A percentile compares a stretch with the other conserved stretches of the same genome.
phyloP scores from a whole-genome alignment of 1,140 invertebrate genomes.

The Drosophila guanche region DNA sequence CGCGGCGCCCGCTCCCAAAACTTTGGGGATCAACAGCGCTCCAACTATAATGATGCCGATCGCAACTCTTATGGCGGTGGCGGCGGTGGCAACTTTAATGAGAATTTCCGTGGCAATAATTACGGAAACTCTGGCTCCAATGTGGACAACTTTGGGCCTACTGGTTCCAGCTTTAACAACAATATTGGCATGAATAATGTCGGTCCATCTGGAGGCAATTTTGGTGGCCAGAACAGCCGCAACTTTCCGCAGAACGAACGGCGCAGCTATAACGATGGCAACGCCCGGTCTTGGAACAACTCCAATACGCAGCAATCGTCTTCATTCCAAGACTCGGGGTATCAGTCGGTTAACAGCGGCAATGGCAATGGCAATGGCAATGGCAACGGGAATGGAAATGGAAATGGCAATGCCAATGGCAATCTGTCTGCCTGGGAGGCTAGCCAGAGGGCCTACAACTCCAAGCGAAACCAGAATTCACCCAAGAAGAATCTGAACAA shows the following conservation, averaged over 20 bases:
- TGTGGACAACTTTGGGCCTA: constrained; percentile 9
- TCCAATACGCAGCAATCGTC: constrained; percentile 19
- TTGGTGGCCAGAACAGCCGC: constrained; percentile 11
- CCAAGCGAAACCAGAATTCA: constrained; percentile 25
- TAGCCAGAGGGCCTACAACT: constrained; percentile 36
- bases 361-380: background rate
- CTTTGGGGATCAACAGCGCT: too few species aligned
- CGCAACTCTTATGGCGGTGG: constrained; percentile 26
- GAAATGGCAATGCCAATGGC: background rate
- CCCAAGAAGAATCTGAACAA: constrained; percentile 31
- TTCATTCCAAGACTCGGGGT: constrained; percentile 22
- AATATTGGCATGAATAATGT: constrained; percentile 13
- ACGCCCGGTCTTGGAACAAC: constrained; percentile 36
- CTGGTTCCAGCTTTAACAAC: constrained; percentile 29
- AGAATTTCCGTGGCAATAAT: constrained; percentile 25
- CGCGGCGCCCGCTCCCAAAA: too few species aligned
- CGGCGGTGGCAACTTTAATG: constrained; percentile 10
- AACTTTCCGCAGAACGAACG: constrained; percentile 1
- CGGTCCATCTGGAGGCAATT: too few species aligned
- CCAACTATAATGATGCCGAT: constrained; percentile 1
- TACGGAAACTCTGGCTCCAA: constrained; percentile 5
- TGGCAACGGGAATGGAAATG: background rate
- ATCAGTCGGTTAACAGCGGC: constrained; percentile 8
- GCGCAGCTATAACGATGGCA: constrained; percentile 28
- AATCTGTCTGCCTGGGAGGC: constrained; percentile 19